phyloP scores from a whole-genome alignment of 2,888 invertebrate species.

The Dinocampus coccinellae region DNA sequence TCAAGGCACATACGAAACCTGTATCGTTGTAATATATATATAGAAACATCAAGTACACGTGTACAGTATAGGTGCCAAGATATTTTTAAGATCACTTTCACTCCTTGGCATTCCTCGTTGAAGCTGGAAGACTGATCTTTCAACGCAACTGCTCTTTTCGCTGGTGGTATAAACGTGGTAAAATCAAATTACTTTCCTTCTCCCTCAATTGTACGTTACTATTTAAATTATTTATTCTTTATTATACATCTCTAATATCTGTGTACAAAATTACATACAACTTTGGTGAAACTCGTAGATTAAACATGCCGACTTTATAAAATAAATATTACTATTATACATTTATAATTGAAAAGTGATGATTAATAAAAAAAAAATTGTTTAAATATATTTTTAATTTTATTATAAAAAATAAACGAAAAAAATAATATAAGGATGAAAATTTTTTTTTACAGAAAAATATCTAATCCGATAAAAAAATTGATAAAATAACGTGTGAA shows the following conservation, averaged over 20 bases:
- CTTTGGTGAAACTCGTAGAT: no score
- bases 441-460: background rate
- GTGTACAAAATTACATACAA: no score
- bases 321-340: no score
- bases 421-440: no score
- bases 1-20: background rate
- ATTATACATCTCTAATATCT: no score
- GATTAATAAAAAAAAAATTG: no score
- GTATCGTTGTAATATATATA: background rate
- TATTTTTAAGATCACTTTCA: conserved; percentile 67
- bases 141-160: conserved; percentile 25
- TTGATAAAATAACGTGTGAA: background rate
- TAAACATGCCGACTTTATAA: no score
- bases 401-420: no score
- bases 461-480: background rate
- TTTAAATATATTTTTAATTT: no score
- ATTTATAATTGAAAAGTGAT: no score
- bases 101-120: conserved; percentile 54
- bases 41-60: background rate
- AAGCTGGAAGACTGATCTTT: conserved; percentile 49
- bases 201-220: no score
- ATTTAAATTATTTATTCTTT: no score
- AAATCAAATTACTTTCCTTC: background rate
- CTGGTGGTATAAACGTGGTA: background rate
- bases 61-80: conserved; percentile 33